A percentile compares a stretch with the other conserved stretches of the same genome.
Evolutionary conservation across 1,140 invertebrate genomes (phyloP).

Genomic region (Sitophilus oryzae): DNA sequence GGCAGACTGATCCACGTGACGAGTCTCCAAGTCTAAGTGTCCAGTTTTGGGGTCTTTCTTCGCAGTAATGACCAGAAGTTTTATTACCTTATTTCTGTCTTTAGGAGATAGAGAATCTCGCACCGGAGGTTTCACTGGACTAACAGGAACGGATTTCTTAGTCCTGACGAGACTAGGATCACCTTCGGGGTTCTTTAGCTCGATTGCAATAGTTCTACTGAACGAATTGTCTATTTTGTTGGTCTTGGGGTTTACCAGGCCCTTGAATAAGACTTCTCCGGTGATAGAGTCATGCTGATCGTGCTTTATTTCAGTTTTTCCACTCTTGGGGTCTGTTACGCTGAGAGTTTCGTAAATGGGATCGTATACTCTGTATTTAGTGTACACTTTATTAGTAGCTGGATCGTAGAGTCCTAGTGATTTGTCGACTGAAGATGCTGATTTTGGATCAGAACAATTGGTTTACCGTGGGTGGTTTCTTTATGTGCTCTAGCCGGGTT

Average conservation of each 20-base stretch:
- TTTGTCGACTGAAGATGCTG: conserved; percentile 54
- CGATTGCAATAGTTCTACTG: conserved; percentile 54
- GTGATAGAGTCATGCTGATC: conserved; percentile 56
- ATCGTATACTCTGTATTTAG: conserved; percentile 63
- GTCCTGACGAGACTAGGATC: conserved; percentile 43
- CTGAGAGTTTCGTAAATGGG: conserved; percentile 59
- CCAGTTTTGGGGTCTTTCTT: conserved; percentile 52
- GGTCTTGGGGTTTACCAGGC: conserved; percentile 60
- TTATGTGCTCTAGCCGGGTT: conserved; percentile 39
- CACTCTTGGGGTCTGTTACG: conserved; percentile 59
- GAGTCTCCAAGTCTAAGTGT: conserved; percentile 52
- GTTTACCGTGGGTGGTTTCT: conserved; percentile 55
- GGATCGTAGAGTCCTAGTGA: conserved; percentile 58
- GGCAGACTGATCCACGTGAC: conserved; percentile 49
- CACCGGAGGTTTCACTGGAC: conserved; percentile 31
- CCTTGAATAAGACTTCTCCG: conserved; percentile 57
- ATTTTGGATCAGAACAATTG: conserved; percentile 59
- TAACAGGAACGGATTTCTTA: conserved; percentile 46
- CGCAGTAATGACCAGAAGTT: conserved; percentile 53
- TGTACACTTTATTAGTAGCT: conserved; percentile 60
- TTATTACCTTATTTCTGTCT: conserved; percentile 48
- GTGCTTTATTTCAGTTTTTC: conserved; percentile 54
- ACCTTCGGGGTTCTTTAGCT: conserved; percentile 55
- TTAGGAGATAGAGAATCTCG: conserved; percentile 42
- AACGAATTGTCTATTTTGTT: conserved; percentile 61